Base-by-base conservation (phyloP, 2,113 vertebrate genomes). In the Cyanoderma ruficeps region DNA sequence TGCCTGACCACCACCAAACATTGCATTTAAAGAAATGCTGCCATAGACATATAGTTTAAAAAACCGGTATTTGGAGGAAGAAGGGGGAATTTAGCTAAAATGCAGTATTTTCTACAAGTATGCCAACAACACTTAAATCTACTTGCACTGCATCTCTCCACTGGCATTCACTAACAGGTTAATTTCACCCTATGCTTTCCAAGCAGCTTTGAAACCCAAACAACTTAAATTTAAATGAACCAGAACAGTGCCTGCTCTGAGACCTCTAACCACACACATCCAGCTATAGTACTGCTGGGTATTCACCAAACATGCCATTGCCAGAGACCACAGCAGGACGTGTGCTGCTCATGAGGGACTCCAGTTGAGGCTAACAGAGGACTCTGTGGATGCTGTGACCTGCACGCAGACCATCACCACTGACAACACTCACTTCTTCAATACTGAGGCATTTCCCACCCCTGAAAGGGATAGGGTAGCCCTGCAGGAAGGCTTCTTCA, bases 301-400 rank as follows among this genome's bases (percentile, higher is more conserved):
- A 52, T 4, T 41, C 49, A 65, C 37, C 63, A 30, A 28, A 41
- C 24, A 27, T 4, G 4, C 7, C 31, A 22, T 0, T 41, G 46
- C 28, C 70, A 25, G 49, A 75, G 18, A 57, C 27, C 61, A 56
- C 27, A 46, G 50, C 3, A 85, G 52, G 42, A 82, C 28, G 16
- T 0, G 8, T 1, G 28, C 37, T 61, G 59, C 1, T 3, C 3
- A 24, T 47, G 25, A 1, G 0, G 44, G 57, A 60, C 35, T 57
- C 33, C 77, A 70, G 30, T 2, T 7, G 6, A 82, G 27, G 12
- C 70, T 44, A 41, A 53, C 7, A 71, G 56, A 71, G 25, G 7
- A 31, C 9, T 46, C 57, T 28, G 17, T 12, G 44, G 69, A 65
- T 47, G 53, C 39, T 7, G 0, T 8, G 42, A 85, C 37, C 75